Evolutionary conservation across 2,888 invertebrate species (phyloP).

Genomic region (Sphinx pinastri): DNA sequence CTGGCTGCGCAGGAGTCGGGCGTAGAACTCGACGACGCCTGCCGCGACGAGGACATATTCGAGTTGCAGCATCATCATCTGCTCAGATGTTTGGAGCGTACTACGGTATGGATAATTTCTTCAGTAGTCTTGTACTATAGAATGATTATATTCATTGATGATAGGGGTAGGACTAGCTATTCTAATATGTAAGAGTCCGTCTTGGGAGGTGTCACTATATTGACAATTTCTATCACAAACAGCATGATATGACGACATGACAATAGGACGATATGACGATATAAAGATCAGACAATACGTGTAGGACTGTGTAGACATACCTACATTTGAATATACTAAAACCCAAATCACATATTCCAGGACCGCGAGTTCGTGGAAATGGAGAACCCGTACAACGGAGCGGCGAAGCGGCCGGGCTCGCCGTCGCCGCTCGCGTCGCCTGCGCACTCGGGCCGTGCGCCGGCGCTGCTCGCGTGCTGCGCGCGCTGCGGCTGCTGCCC

Average conservation of each 20-base stretch:
- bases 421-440: slow-evolving; percentile 94
- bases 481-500: slow-evolving; percentile 94
- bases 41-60: slow-evolving; percentile 97
- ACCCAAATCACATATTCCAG: slow-evolving; percentile 74
- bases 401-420: slow-evolving; percentile 95
- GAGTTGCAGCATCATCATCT: slow-evolving; percentile 99
- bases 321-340: not conserved
- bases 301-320: no score
- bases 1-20: slow-evolving; percentile 97
- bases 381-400: slow-evolving; percentile 97
- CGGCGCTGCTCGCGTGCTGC: slow-evolving; percentile 91
- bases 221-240: no score
- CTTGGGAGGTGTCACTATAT: no score
- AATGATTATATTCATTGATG: no score
- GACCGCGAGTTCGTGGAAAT: slow-evolving; percentile 98
- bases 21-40: slow-evolving; percentile 94
- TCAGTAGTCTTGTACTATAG: not conserved
- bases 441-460: slow-evolving; percentile 91
- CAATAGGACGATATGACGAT: no score
- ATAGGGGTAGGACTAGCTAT: no score
- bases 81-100: slow-evolving; percentile 97
- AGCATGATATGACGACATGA: no score
- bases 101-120: slow-evolving; percentile 86
- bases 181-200: no score
- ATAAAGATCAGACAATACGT: no score